Conservation (phyloP, 2,113 vertebrate species). For the Ptyas mucosa region DNA sequence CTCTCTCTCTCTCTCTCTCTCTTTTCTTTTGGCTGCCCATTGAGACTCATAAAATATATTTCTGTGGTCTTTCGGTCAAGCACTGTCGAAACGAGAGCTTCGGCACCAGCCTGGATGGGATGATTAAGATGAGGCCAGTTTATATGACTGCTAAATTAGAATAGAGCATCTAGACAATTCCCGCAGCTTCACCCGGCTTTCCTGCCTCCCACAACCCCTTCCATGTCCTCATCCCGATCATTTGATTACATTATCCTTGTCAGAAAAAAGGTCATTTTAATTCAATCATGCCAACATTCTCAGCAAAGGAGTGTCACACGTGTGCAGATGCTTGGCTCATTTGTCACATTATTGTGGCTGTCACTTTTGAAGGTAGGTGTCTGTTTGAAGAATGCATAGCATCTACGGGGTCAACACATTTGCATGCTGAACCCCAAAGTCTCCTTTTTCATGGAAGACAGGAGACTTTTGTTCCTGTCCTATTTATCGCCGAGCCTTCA, state of each 20-base stretch:
- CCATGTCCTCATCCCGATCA: constrained; percentile 31
- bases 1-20: no score
- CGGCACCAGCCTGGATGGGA: constrained; percentile 34
- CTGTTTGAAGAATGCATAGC: constrained; percentile 94
- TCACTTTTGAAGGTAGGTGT: constrained; percentile 91
- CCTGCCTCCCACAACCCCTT: background rate
- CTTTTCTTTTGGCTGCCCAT: background rate
- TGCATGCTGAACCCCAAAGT: constrained; percentile 80
- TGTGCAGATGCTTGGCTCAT: constrained; percentile 81
- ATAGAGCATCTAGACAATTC: constrained; percentile 21
- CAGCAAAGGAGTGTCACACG: constrained; percentile 68
- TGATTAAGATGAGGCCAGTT: constrained; percentile 52
- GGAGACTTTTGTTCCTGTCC: constrained; percentile 23
- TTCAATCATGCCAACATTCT: constrained; percentile 72
- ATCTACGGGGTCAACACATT: constrained; percentile 83
- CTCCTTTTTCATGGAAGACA: constrained; percentile 51
- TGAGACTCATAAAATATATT: constrained; percentile 13
- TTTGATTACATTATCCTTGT: constrained; percentile 82
- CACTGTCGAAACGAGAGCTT: constrained; percentile 22
- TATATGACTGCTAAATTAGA: constrained; percentile 31
- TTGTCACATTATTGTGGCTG: constrained; percentile 94
- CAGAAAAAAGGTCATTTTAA: constrained; percentile 80
- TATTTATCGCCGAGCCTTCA: constrained; percentile 48
- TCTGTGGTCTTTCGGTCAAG: constrained; percentile 33
- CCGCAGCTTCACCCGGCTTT: constrained; percentile 2